Percentiles rank a stretch among this genome's conserved stretches.
These are phyloP conservation scores for Columba janthina DNA, from an alignment of 2,113 vertebrate genomes.

Conservation along the genomic window DNA sequence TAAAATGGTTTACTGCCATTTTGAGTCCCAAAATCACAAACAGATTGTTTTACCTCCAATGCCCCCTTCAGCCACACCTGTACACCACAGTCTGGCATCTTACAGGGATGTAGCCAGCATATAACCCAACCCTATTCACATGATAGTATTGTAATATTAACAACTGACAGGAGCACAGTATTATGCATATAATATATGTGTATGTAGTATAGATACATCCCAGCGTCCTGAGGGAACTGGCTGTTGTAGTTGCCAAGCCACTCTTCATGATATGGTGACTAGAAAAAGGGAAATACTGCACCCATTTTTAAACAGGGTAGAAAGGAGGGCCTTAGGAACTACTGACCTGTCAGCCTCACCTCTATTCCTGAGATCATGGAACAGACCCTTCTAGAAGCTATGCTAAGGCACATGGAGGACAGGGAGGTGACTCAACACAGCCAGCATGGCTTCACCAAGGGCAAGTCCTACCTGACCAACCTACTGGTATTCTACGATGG, in stretches of 20 bases:
- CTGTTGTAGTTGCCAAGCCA: background rate
- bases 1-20: slow-evolving; percentile 31
- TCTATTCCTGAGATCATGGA: no score
- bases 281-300: no score
- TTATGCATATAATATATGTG: background rate
- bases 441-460: no score
- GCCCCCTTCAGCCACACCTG: background rate
- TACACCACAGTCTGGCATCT: background rate
- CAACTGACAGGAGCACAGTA: background rate
- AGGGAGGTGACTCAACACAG: no score
- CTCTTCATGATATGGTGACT: no score
- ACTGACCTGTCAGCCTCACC: no score
- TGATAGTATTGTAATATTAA: background rate
- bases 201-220: background rate
- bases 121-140: background rate
- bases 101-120: background rate
- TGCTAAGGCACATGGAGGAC: no score
- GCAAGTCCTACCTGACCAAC: no score
- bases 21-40: background rate
- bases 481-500: no score
- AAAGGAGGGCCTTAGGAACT: no score
- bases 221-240: background rate
- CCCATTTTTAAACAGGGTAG: no score
- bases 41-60: background rate
- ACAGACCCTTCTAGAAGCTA: no score